Evolutionary conservation across 2,797 vertebrate genomes (phyloP), one percentile per base, ranked within the genome.

Genomic region (Staurois parvus): DNA sequence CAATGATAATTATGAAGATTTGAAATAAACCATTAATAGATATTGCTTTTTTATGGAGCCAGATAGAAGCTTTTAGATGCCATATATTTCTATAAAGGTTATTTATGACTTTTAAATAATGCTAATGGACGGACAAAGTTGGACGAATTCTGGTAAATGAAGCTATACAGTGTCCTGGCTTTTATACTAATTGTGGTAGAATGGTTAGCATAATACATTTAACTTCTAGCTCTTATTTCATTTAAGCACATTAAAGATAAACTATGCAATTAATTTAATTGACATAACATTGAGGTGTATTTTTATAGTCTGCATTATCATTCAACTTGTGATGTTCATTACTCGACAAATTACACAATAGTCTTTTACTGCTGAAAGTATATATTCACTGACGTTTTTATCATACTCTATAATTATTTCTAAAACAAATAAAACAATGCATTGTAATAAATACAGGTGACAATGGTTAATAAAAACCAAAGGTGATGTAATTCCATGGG

Each of bases 11-110:
- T 86, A 86, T 82, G 85, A 72, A 34, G 84, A 72, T 78, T 82
- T 83, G 80, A 69, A 78, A 74, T 83, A 83, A 87, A 87, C 80
- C 75, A 79, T 87, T 87, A 87, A 87, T 79, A 87, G 85, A 82
- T 86, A 83, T 78, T 86, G 85, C 85, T 83, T 87, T 87, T 87
- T 87, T 87, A 87, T 87, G 80, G 85, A 87, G 85, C 85, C 80
- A 79, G 79, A 86, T 82, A 77, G 85, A 87, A 87, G 85, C 80
- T 83, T 79, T 78, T 83, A 64, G 76, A 79, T 83, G 80, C 52
- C 75, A 72, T 79, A 74, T 83, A 68, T 64, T 62, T 75, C 62
- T 66, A 83, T 87, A 87, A 87, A 83, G 80, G 73, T 74, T 83
- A 83, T 87, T 87, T 87, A 83, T 83, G 56, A 83, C 85, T 52